Percentiles rank a stretch among this genome's conserved stretches.
Evolutionary conservation across 2,888 invertebrate genomes (phyloP).

Genomic region (Lampropteryx suffumata): DNA sequence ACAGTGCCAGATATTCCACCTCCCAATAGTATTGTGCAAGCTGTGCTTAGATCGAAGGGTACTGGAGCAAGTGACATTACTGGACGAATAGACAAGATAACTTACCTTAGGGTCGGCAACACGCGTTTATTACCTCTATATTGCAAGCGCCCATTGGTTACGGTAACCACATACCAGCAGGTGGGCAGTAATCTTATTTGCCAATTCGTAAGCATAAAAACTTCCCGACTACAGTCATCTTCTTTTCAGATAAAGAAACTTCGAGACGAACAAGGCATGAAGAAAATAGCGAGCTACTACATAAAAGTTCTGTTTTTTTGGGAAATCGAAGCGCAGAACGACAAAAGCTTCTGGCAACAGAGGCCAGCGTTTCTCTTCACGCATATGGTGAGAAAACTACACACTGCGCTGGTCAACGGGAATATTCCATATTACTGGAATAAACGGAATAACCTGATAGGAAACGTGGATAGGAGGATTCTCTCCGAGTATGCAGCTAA

Average conservation of each 20-base stretch:
- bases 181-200: too few species aligned
- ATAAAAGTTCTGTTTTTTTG: constrained; percentile 80
- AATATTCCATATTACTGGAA: constrained; percentile 79
- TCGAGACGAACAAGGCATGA: constrained; percentile 68
- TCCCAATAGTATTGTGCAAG: too few species aligned
- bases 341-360: constrained; percentile 52
- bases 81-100: too few species aligned
- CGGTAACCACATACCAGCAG: too few species aligned
- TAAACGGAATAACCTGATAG: constrained; percentile 66
- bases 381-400: constrained; percentile 65
- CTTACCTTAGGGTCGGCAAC: too few species aligned
- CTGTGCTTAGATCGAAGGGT: too few species aligned
- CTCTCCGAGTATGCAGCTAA: constrained; percentile 49
- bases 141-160: too few species aligned
- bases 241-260: constrained; percentile 71
- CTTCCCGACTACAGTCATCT: too few species aligned
- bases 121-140: too few species aligned
- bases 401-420: constrained; percentile 46
- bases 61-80: too few species aligned
- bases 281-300: constrained; percentile 79
- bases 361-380: constrained; percentile 55
- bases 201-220: too few species aligned
- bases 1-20: too few species aligned
- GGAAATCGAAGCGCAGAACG: constrained; percentile 50
- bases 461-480: constrained; percentile 33